These are phyloP conservation scores for Tetheella fluctuosa DNA, from an alignment of 2,888 invertebrate genomes.

Conservation along the genomic window DNA sequence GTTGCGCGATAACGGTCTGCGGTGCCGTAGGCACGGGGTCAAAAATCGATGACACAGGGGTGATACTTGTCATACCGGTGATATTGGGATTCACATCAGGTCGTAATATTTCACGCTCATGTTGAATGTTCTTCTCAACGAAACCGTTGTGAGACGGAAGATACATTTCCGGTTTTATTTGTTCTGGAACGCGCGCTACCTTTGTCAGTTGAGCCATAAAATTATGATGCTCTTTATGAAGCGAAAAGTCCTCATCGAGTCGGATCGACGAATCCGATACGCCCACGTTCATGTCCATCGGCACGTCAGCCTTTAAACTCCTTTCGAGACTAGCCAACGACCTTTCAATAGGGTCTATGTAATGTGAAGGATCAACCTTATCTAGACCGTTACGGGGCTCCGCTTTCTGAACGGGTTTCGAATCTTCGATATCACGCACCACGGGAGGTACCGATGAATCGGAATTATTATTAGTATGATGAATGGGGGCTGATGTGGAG, in stretches of 20 bases:
- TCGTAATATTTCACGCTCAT: slow-evolving; percentile 63
- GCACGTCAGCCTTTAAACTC: slow-evolving; percentile 83
- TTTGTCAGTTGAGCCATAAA: slow-evolving; percentile 76
- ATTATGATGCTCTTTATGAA: slow-evolving; percentile 71
- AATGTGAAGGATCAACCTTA: slow-evolving; percentile 73
- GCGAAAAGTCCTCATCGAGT: slow-evolving; percentile 75
- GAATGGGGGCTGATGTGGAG: slow-evolving; percentile 20
- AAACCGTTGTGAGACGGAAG: slow-evolving; percentile 74
- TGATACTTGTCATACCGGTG: slow-evolving; percentile 63
- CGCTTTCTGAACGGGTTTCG: slow-evolving; percentile 56
- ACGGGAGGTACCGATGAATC: slow-evolving; percentile 53
- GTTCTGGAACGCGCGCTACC: slow-evolving; percentile 67
- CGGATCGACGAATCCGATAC: slow-evolving; percentile 77
- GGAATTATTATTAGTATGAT: slow-evolving; percentile 35
- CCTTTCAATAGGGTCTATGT: slow-evolving; percentile 88
- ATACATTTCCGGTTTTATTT: slow-evolving; percentile 70
- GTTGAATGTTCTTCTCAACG: slow-evolving; percentile 64
- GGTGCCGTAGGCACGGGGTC: slow-evolving; percentile 83
- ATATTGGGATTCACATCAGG: slow-evolving; percentile 60
- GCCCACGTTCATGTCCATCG: slow-evolving; percentile 81
- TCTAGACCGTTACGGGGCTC: slow-evolving; percentile 75
- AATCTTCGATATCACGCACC: slow-evolving; percentile 46
- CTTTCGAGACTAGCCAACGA: slow-evolving; percentile 88
- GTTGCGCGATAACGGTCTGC: slow-evolving; percentile 66
- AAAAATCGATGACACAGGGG: slow-evolving; percentile 86